phyloP scores from a whole-genome alignment of 2,888 invertebrate genomes.

The Strigamia maritima region DNA sequence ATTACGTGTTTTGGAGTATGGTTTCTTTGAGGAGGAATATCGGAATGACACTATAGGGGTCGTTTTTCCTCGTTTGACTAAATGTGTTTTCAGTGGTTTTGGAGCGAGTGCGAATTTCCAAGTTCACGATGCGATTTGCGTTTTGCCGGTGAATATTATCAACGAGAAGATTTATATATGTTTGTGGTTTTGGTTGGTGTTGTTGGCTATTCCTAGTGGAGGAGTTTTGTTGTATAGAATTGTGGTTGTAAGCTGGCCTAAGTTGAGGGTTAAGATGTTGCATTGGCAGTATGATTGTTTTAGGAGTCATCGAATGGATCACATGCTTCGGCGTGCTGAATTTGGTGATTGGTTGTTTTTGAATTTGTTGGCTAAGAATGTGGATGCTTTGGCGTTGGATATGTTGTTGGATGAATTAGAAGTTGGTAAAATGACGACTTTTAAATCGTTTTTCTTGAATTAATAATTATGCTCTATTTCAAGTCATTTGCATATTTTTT shows the following conservation, averaged over 20 bases:
- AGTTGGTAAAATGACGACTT: neutral
- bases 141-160: conserved; percentile 48
- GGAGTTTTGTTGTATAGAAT: conserved; percentile 46
- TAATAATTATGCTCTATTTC: too few species aligned
- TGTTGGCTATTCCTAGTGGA: conserved; percentile 46
- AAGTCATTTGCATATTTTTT: too few species aligned
- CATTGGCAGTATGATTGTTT: conserved; percentile 59
- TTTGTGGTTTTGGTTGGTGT: conserved; percentile 56
- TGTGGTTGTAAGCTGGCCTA: conserved; percentile 56
- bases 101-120: conserved; percentile 45
- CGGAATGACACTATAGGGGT: conserved; percentile 47
- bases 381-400: too few species aligned
- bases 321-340: neutral
- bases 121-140: conserved; percentile 46
- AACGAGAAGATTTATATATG: conserved; percentile 63
- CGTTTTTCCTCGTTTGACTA: conserved; percentile 54
- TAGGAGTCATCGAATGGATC: neutral
- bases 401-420: too few species aligned
- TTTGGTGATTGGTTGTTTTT: too few species aligned
- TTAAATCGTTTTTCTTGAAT: conserved; percentile 87
- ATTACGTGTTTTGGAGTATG: conserved; percentile 46
- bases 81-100: conserved; percentile 47
- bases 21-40: conserved; percentile 45
- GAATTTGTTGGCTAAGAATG: too few species aligned
- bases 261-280: conserved; percentile 75